phyloP scores from a whole-genome alignment of 2,888 invertebrate genomes.

The Dryobotodes eremita region DNA sequence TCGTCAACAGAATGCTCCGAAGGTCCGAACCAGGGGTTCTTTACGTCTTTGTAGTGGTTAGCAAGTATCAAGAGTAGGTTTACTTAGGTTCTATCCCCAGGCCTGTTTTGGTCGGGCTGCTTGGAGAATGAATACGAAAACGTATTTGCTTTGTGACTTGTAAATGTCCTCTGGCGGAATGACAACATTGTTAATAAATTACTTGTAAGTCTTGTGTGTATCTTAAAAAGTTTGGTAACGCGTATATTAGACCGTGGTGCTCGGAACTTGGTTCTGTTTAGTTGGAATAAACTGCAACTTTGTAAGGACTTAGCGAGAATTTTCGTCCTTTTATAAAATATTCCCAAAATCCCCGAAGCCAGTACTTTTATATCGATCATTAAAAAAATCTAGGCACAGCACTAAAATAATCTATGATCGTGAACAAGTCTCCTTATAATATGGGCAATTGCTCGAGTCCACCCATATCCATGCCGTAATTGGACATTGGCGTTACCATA shows the following conservation, averaged over 20 bases:
- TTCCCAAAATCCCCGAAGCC: not conserved
- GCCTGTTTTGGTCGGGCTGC: conserved; percentile 82
- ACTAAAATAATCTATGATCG: not conserved
- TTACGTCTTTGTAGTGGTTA: conserved; percentile 82
- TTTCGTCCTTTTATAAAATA: not conserved
- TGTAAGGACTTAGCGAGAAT: not conserved
- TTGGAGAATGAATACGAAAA: conserved; percentile 84
- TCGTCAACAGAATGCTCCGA: conserved; percentile 80
- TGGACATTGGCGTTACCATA: conserved; percentile 2
- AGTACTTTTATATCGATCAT: not conserved
- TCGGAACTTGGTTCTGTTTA: conserved; percentile 4
- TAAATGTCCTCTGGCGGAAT: conserved; percentile 83
- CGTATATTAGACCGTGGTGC: conserved; percentile 36
- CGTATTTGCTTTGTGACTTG: conserved; percentile 88
- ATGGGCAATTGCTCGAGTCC: not conserved
- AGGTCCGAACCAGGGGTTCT: conserved; percentile 83
- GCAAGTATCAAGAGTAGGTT: conserved; percentile 79
- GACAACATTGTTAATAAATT: conserved; percentile 87
- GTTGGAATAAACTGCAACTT: not conserved
- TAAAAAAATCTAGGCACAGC: not conserved
- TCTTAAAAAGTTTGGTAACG: conserved; percentile 74
- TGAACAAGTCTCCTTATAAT: not conserved
- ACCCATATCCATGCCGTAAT: conserved; percentile 4
- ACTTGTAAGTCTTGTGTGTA: conserved; percentile 78
- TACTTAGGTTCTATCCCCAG: conserved; percentile 85